These are phyloP conservation scores for Pyrocephalus nanus DNA, from an alignment of 2,797 vertebrate genomes.

Conservation along the genomic window DNA sequence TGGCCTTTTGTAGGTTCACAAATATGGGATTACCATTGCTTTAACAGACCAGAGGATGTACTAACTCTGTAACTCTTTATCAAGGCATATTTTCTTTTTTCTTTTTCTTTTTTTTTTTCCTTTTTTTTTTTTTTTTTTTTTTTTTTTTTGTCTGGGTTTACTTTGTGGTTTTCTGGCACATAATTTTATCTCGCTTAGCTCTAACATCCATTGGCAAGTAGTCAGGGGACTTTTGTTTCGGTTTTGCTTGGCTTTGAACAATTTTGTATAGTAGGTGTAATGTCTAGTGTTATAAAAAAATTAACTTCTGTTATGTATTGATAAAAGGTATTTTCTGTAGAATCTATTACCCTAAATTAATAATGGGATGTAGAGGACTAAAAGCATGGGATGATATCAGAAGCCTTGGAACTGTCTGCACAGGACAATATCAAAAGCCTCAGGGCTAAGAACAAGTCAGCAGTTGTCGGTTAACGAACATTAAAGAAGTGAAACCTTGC, in stretches of 20 bases:
- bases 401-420: not conserved
- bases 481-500: not conserved
- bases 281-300: not conserved
- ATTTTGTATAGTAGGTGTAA: not conserved
- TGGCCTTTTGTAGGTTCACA: not conserved
- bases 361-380: not conserved
- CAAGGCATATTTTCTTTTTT: not conserved
- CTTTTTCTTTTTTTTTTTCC: not conserved
- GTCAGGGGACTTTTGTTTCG: not conserved
- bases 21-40: not conserved
- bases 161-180: not conserved
- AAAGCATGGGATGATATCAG: not conserved
- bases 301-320: not conserved
- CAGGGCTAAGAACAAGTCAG: not conserved
- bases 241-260: not conserved
- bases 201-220: not conserved
- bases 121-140: not conserved
- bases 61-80: not conserved
- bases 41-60: not conserved
- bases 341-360: not conserved
- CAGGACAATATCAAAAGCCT: not conserved
- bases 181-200: not conserved
- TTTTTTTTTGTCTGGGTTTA: not conserved
- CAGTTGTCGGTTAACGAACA: rapidly evolving
- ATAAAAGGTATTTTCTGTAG: not conserved